phyloP scores from a whole-genome alignment of 2,888 invertebrate species.

The Orchesellides sinensis region DNA sequence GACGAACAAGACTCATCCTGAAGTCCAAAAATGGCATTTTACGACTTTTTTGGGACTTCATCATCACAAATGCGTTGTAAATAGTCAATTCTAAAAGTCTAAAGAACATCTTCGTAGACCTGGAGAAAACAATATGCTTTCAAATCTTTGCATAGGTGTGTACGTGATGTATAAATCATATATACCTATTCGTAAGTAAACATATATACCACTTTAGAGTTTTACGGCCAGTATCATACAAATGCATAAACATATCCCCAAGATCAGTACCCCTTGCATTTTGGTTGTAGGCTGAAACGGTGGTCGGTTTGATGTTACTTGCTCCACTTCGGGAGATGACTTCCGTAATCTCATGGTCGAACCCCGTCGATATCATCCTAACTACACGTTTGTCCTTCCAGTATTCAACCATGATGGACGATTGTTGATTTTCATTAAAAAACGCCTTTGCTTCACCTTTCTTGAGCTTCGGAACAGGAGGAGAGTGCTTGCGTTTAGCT shows the following conservation, averaged over 20 bases:
- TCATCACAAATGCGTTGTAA: constrained; percentile 37
- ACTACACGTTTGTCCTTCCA: constrained; percentile 49
- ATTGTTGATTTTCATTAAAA: not conserved
- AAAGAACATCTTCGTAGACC: constrained; percentile 30
- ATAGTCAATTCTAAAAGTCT: constrained; percentile 21
- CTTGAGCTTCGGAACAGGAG: constrained; percentile 47
- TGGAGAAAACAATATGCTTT: not conserved
- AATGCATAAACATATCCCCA: constrained; percentile 10
- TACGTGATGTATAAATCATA: not conserved
- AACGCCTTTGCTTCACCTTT: constrained; percentile 35
- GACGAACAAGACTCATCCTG: not conserved
- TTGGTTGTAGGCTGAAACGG: constrained; percentile 27
- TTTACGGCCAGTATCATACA: constrained; percentile 27
- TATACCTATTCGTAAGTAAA: not conserved
- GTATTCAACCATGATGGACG: constrained; percentile 22
- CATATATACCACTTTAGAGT: constrained; percentile 26
- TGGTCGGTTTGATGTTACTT: not conserved
- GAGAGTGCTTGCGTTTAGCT: constrained; percentile 53
- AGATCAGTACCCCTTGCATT: constrained; percentile 36
- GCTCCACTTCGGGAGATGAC: not conserved
- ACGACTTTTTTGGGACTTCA: not conserved
- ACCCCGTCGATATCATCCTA: constrained; percentile 36
- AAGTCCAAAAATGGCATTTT: constrained; percentile 3
- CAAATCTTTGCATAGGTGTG: not conserved
- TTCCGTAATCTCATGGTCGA: not conserved